phyloP scores from a whole-genome alignment of 2,797 vertebrate genomes.

The Gymnocypris eckloni region DNA sequence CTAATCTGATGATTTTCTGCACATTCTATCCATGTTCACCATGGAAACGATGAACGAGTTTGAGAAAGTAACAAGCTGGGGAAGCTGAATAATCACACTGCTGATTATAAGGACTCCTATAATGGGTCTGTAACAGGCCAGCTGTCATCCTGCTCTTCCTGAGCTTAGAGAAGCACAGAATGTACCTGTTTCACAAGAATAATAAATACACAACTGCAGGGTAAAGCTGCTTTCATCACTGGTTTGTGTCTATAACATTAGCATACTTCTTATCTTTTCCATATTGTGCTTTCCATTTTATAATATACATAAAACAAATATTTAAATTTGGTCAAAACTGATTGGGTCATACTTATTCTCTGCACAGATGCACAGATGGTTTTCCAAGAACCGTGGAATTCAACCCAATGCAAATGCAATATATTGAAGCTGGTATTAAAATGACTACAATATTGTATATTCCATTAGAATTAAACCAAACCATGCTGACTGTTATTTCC shows the following conservation, averaged over 20 bases:
- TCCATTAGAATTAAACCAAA: conserved; percentile 5
- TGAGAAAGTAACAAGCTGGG: not conserved
- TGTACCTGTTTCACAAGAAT: not conserved
- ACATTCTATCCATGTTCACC: not conserved
- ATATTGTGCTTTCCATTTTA: not conserved
- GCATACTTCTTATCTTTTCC: not conserved
- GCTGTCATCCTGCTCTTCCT: not conserved
- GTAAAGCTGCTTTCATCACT: not conserved
- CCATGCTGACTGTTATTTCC: not conserved
- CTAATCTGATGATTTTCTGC: not conserved
- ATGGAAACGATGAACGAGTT: not conserved
- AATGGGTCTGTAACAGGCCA: not conserved
- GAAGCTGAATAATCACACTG: not conserved
- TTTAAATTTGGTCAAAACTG: not conserved
- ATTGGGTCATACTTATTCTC: not conserved
- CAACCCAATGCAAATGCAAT: not conserved
- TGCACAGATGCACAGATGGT: not conserved
- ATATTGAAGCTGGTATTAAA: not conserved
- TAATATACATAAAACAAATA: not conserved
- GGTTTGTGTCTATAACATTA: not conserved
- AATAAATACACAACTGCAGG: not conserved
- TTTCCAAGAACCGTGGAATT: not conserved
- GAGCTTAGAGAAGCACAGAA: not conserved
- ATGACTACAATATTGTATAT: not conserved
- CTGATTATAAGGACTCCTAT: conserved; percentile 44